These are phyloP conservation scores for Dicycla oo DNA, from an alignment of 2,888 invertebrate genomes.

Conservation along the genomic window DNA sequence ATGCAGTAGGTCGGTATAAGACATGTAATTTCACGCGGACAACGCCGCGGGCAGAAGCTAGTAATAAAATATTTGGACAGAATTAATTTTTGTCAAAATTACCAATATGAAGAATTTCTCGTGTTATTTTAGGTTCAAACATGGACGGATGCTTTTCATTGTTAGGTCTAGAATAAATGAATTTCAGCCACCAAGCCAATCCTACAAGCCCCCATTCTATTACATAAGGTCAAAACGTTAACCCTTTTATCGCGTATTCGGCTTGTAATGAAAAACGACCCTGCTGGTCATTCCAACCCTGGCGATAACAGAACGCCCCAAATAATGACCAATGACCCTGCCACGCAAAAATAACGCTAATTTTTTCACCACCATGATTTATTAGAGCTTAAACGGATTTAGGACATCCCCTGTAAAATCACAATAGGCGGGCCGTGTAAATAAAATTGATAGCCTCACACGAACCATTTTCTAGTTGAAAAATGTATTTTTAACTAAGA, in stretches of 20 bases:
- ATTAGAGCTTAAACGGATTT: slow-evolving; percentile 78
- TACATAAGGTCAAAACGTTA: slow-evolving; percentile 61
- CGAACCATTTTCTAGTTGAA: slow-evolving; percentile 53
- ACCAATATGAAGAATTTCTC: not conserved
- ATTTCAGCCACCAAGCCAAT: slow-evolving; percentile 20
- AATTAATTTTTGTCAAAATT: not conserved
- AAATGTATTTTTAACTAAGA: slow-evolving; percentile 56
- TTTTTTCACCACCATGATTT: slow-evolving; percentile 81
- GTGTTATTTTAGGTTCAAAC: not conserved
- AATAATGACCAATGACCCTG: slow-evolving; percentile 75
- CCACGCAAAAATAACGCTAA: slow-evolving; percentile 79
- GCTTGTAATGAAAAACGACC: slow-evolving; percentile 75
- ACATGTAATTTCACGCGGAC: too few species aligned
- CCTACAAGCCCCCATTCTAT: slow-evolving; percentile 35
- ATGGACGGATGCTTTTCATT: not conserved
- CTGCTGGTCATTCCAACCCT: slow-evolving; percentile 63
- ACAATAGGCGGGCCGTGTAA: slow-evolving; percentile 76
- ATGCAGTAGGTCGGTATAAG: too few species aligned
- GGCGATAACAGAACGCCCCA: slow-evolving; percentile 71
- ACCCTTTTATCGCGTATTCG: slow-evolving; percentile 71
- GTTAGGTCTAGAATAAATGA: not conserved
- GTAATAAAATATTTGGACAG: not conserved
- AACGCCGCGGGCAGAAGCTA: too few species aligned
- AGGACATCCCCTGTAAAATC: slow-evolving; percentile 71
- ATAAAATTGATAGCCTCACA: slow-evolving; percentile 77